Evolutionary conservation across 2,797 vertebrate genomes (phyloP).

Genomic region (Acridotheres tristis): DNA sequence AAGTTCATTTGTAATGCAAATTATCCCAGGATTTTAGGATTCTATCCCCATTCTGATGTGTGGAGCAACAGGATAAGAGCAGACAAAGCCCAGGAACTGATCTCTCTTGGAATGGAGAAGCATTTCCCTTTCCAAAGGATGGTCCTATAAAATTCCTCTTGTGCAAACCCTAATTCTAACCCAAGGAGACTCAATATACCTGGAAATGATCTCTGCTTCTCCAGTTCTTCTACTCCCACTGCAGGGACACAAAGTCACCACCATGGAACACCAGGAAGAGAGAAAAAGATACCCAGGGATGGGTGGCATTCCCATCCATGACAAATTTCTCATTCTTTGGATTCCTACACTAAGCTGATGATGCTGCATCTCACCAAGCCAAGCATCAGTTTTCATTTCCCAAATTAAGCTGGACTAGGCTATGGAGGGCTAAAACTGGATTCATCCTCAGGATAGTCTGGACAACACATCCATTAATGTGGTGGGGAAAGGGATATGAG

Average conservation of each 20-base stretch:
- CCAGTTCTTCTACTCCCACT: not conserved
- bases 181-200: not conserved
- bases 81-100: not conserved
- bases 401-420: not conserved
- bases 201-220: not conserved
- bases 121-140: not conserved
- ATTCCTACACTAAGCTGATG: not conserved
- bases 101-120: not conserved
- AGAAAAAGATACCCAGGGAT: not conserved
- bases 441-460: not conserved
- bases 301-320: not conserved
- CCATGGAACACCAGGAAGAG: not conserved
- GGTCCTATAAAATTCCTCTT: not conserved
- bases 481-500: fast-evolving
- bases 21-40: not conserved
- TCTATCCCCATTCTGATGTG: not conserved
- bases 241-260: not conserved
- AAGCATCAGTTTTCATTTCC: not conserved
- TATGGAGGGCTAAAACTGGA: not conserved
- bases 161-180: not conserved
- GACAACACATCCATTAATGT: too few relatives aligned
- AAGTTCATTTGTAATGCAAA: fast-evolving
- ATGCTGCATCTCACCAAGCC: not conserved
- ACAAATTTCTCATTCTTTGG: not conserved
- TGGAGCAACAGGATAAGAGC: not conserved